These are phyloP conservation scores for Galleria mellonella DNA, from an alignment of 1,140 invertebrate genomes.

Conservation along the genomic window DNA sequence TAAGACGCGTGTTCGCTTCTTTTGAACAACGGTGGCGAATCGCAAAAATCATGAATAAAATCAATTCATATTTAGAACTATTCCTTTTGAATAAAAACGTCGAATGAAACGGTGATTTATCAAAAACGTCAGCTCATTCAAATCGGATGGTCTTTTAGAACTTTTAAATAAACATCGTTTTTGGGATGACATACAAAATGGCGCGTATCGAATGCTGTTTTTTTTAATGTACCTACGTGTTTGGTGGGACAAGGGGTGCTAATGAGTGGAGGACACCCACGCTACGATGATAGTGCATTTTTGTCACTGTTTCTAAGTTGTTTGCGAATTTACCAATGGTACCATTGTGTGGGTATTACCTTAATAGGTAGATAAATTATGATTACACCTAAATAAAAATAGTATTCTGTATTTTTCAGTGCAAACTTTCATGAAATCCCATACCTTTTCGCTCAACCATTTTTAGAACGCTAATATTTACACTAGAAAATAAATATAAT, in stretches of 20 bases:
- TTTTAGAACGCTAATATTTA: no score
- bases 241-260: conserved; percentile 55
- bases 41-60: conserved; percentile 67
- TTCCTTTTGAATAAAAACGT: conserved; percentile 64
- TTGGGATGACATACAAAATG: conserved; percentile 61
- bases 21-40: conserved; percentile 66
- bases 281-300: conserved; percentile 28
- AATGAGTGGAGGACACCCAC: conserved; percentile 68
- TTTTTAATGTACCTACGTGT: conserved; percentile 28
- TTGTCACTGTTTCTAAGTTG: not conserved
- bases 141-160: conserved; percentile 54
- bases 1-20: conserved; percentile 46
- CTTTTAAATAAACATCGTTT: conserved; percentile 70
- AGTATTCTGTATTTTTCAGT: no score
- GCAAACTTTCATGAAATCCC: no score
- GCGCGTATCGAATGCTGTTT: conserved; percentile 50
- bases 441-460: no score
- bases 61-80: conserved; percentile 47
- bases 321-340: no score
- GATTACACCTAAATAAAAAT: no score
- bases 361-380: no score
- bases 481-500: no score
- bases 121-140: conserved; percentile 56
- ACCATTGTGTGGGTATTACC: no score
- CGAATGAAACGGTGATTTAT: conserved; percentile 70